These are phyloP conservation scores for Thereva unica DNA, from an alignment of 2,888 invertebrate genomes.

Conservation along the genomic window DNA sequence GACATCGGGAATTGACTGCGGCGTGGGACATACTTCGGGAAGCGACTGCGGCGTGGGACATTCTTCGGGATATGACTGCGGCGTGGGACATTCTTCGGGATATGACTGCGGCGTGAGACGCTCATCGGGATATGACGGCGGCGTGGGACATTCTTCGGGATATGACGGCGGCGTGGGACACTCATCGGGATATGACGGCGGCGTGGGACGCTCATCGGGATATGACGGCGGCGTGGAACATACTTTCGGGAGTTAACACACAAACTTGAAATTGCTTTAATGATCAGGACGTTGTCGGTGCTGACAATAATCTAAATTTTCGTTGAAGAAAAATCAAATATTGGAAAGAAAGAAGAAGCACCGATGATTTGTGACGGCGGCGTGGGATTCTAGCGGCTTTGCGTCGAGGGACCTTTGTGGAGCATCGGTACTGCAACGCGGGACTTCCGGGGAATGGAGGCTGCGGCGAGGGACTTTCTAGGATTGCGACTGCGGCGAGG, in stretches of 20 bases:
- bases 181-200: background rate
- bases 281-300: too few relatives aligned
- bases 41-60: conserved; percentile 18
- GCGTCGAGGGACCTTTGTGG: background rate
- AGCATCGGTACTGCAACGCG: too few relatives aligned
- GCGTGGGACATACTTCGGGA: background rate
- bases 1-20: conserved; percentile 1
- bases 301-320: too few relatives aligned
- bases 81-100: background rate
- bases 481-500: background rate
- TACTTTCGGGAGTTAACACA: too few relatives aligned
- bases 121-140: background rate
- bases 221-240: background rate
- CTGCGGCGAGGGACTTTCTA: background rate
- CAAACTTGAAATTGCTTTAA: too few relatives aligned
- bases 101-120: conserved; percentile 12
- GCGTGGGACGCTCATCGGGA: background rate
- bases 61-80: background rate
- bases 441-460: too few relatives aligned
- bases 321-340: too few relatives aligned
- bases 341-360: background rate
- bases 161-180: background rate
- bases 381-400: background rate
- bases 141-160: conserved; percentile 11
- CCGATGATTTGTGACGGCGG: background rate